phyloP scores from a whole-genome alignment of 1,140 invertebrate genomes.

The Euborellia annulipes region DNA sequence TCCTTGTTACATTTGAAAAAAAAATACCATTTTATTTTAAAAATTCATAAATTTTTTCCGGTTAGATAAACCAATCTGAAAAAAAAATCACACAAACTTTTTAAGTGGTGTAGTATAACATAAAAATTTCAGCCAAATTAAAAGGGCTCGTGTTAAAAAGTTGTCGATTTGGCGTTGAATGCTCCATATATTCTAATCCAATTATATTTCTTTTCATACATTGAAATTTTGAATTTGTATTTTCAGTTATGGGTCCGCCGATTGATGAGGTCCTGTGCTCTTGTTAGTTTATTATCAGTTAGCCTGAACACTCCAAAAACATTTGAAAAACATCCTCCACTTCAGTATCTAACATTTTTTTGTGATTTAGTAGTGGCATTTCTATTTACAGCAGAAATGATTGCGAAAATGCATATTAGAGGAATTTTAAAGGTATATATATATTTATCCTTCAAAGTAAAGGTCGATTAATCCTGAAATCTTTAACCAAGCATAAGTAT shows the following conservation, averaged over 20 bases:
- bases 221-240: no score
- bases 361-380: slow-evolving; percentile 78
- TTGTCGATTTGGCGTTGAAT: no score
- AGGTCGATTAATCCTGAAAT: not conserved
- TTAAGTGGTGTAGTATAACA: not conserved
- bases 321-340: slow-evolving; percentile 62
- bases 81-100: not conserved
- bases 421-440: slow-evolving; percentile 77
- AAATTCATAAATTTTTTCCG: no score
- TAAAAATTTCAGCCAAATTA: not conserved
- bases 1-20: no score
- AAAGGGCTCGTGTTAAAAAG: no score
- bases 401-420: slow-evolving; percentile 93
- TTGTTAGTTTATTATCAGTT: slow-evolving; percentile 83
- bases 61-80: not conserved
- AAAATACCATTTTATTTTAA: no score
- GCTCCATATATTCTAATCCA: not conserved
- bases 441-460: slow-evolving; percentile 8
- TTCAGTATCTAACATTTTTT: slow-evolving; percentile 80
- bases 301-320: slow-evolving; percentile 93
- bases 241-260: slow-evolving; percentile 74
- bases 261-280: slow-evolving; percentile 74
- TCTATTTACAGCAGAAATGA: slow-evolving; percentile 93
- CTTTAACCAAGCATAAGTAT: no score
- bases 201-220: no score